Evolutionary conservation across 1,140 invertebrate species (phyloP).

Genomic region (Drepana arcuata): DNA sequence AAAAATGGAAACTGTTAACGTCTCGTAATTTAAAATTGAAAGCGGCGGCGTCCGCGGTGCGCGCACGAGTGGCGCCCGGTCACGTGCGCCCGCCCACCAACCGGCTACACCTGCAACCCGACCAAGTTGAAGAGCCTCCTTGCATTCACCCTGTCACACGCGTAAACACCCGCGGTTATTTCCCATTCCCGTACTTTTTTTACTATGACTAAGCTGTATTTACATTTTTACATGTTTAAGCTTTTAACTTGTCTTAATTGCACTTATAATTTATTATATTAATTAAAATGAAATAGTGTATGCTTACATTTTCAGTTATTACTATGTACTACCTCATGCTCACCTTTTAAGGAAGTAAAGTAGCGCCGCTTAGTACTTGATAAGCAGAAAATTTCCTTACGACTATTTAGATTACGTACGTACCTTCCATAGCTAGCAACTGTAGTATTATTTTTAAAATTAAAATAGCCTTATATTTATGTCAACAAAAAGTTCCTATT

Average conservation of each 20-base stretch:
- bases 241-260: too few relatives aligned
- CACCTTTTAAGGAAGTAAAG: too few relatives aligned
- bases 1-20: slow-evolving; percentile 35
- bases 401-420: too few relatives aligned
- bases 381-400: too few relatives aligned
- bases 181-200: too few relatives aligned
- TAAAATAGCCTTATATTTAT: background rate
- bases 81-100: slow-evolving; percentile 35
- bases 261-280: too few relatives aligned
- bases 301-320: background rate
- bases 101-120: slow-evolving; percentile 31
- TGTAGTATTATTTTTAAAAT: background rate
- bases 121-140: slow-evolving; percentile 28
- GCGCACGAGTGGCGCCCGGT: slow-evolving; percentile 59
- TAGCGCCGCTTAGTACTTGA: too few relatives aligned
- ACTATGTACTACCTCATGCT: background rate
- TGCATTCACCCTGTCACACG: background rate
- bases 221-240: background rate
- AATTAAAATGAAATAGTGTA: background rate
- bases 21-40: slow-evolving; percentile 39
- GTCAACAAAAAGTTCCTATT: background rate
- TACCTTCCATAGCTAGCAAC: too few relatives aligned
- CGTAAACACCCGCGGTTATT: too few relatives aligned
- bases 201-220: background rate
- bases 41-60: slow-evolving; percentile 49